Conservation (phyloP, 2,113 vertebrate species). For the Lonchura striata region DNA sequence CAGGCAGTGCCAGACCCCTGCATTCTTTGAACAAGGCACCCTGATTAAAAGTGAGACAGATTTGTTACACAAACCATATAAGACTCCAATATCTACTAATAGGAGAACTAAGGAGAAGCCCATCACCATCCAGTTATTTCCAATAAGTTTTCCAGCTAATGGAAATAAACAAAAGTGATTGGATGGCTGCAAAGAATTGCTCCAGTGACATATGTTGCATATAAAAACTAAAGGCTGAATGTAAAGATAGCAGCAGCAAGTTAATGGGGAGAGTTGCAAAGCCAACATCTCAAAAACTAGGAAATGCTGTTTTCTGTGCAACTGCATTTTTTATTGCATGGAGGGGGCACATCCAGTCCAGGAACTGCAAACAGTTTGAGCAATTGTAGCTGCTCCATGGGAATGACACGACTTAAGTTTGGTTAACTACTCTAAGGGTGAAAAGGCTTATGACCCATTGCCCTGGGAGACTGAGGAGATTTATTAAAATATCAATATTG, state of each 20-base stretch:
- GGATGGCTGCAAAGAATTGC: neutral
- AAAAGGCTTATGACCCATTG: neutral
- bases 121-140: neutral
- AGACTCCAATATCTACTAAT: neutral
- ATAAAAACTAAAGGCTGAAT: neutral
- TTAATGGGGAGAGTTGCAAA: neutral
- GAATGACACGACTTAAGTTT: neutral
- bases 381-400: neutral
- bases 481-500: neutral
- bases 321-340: neutral
- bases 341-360: rapidly evolving
- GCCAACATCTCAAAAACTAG: neutral
- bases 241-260: neutral
- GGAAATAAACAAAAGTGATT: neutral
- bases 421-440: neutral
- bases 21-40: neutral
- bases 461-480: neutral
- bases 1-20: neutral
- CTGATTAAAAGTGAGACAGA: neutral
- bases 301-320: neutral
- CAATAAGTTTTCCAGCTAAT: neutral
- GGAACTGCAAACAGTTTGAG: neutral
- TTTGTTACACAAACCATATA: neutral
- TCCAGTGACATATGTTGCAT: neutral
- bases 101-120: neutral